Percentiles rank a stretch among this genome's conserved stretches.
These are phyloP conservation scores for Hydrozoanthus tunicans DNA, from an alignment of 64 coral and sea anemone genomes.

Conservation along the genomic window DNA sequence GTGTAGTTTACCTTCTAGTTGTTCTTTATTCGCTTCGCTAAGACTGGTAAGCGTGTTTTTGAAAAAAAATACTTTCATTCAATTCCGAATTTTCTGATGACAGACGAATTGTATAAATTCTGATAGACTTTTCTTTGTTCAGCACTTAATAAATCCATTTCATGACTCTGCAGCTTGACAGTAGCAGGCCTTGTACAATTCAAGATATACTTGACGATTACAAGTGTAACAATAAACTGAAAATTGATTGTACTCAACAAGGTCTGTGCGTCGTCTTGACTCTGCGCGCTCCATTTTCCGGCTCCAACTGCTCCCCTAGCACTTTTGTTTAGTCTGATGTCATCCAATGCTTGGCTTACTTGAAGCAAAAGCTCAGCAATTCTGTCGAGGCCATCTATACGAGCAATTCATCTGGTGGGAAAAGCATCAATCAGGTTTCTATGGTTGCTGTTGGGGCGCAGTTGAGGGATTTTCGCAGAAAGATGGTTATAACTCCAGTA, in stretches of 20 bases:
- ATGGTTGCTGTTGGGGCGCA: neutral
- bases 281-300: neutral
- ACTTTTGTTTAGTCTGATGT: neutral
- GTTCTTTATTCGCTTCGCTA: neutral
- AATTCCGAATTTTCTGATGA: neutral
- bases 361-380: neutral
- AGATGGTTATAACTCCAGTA: neutral
- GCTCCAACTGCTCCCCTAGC: neutral
- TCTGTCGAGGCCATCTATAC: neutral
- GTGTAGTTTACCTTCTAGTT: neutral
- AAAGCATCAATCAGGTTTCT: neutral
- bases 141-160: too few relatives aligned
- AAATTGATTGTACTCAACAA: neutral
- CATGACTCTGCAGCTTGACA: neutral
- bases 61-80: neutral
- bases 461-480: neutral
- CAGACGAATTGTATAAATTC: neutral
- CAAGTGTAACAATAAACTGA: conserved; percentile 31
- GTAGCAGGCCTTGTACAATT: neutral
- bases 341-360: neutral
- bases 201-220: conserved; percentile 11
- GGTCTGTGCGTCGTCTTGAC: neutral
- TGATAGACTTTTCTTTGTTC: conserved; percentile 27
- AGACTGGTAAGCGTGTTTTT: neutral
- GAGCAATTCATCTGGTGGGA: neutral